Evolutionary conservation across 2,113 vertebrate species (phyloP).

Genomic region (Hiodon tergisus): DNA sequence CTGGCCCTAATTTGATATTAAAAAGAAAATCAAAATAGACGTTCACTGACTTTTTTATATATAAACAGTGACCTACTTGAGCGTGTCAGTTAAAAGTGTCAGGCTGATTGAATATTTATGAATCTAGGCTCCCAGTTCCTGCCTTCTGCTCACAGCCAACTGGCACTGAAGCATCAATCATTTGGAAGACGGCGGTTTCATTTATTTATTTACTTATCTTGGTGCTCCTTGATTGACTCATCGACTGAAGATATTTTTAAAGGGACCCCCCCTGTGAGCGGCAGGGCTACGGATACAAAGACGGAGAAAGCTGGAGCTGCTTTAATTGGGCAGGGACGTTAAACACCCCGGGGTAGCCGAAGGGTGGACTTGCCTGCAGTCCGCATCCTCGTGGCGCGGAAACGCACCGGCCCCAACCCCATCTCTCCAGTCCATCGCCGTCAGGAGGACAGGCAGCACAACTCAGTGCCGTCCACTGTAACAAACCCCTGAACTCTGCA

Average conservation of each 20-base stretch:
- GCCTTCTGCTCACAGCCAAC: slow-evolving; percentile 25
- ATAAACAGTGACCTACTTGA: slow-evolving; percentile 55
- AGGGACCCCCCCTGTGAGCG: slow-evolving; percentile 39
- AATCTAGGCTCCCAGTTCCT: slow-evolving; percentile 35
- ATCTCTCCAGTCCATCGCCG: no score
- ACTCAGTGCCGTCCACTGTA: no score
- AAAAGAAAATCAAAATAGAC: slow-evolving; percentile 47
- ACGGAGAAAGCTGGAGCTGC: slow-evolving; percentile 25
- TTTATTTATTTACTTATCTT: slow-evolving; percentile 36
- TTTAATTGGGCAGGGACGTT: slow-evolving; percentile 46
- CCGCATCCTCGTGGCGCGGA: slow-evolving; percentile 4
- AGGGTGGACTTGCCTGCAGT: slow-evolving; percentile 26
- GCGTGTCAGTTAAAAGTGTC: slow-evolving; percentile 53
- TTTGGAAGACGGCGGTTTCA: slow-evolving; percentile 34
- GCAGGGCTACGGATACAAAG: slow-evolving; percentile 36
- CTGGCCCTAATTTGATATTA: slow-evolving; percentile 44
- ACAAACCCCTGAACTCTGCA: no score
- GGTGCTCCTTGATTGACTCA: slow-evolving; percentile 40
- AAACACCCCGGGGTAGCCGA: slow-evolving; percentile 32
- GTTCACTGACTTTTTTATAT: slow-evolving; percentile 35
- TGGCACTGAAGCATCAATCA: slow-evolving; percentile 44
- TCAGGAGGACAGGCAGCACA: no score
- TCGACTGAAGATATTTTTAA: slow-evolving; percentile 58
- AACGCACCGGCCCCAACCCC: slow-evolving; percentile 26
- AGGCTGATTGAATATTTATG: slow-evolving; percentile 57